Percentiles rank a stretch among this genome's conserved stretches.
Evolutionary conservation across 2,888 invertebrate species (phyloP).

Genomic region (Chalcosyrphus nemorum): DNA sequence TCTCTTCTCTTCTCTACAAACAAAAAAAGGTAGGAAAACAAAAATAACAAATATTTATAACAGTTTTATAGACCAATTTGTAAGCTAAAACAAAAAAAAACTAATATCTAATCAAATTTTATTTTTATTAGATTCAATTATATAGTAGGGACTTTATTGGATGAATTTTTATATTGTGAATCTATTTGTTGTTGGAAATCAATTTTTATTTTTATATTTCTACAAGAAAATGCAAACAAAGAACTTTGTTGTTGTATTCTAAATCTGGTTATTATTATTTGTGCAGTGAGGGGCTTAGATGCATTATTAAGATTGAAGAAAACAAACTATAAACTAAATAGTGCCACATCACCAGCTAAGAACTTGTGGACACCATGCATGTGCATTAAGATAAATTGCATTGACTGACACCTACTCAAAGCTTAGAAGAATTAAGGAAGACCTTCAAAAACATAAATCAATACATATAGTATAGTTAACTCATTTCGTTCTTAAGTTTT

Average conservation of each 20-base stretch:
- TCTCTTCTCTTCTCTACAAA: slow-evolving; percentile 10
- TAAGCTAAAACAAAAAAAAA: slow-evolving; percentile 34
- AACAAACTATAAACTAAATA: no score
- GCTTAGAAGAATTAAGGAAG: no score
- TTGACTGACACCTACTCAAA: no score
- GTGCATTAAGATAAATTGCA: no score
- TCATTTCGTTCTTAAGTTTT: no score
- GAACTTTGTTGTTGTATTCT: slow-evolving; percentile 13
- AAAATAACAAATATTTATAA: slow-evolving; percentile 49
- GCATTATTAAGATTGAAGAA: no score
- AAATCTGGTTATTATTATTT: neutral
- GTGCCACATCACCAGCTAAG: no score
- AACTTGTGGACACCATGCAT: no score
- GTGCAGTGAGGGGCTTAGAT: slow-evolving; percentile 3
- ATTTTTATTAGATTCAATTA: slow-evolving; percentile 42
- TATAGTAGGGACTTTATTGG: slow-evolving; percentile 29
- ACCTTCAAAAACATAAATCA: no score
- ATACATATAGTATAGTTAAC: no score
- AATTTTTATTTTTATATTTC: slow-evolving; percentile 56
- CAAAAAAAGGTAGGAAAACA: slow-evolving; percentile 19
- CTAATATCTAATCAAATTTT: slow-evolving; percentile 20
- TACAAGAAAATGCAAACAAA: neutral
- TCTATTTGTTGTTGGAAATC: slow-evolving; percentile 60
- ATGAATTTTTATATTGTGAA: slow-evolving; percentile 66
- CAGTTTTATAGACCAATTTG: slow-evolving; percentile 68